Conservation (phyloP, 2,113 vertebrate genomes). For the Capreolus pygargus region DNA sequence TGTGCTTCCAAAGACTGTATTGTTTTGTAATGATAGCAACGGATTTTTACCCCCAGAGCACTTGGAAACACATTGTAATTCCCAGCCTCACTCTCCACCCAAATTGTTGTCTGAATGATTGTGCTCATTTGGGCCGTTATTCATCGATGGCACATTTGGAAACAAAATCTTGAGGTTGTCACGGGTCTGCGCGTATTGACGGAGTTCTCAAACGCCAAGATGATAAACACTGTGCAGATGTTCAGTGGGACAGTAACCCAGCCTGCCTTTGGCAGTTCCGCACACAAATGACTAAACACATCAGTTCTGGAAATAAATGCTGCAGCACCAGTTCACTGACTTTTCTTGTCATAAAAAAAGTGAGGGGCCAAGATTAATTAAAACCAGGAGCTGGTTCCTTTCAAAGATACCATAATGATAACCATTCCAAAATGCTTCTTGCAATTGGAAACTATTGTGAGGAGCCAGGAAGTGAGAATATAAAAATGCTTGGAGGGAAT, state of each 20-base stretch:
- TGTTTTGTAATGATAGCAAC: background rate
- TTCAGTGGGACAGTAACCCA: conserved; percentile 43
- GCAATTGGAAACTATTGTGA: background rate
- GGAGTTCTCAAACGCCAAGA: conserved; percentile 54
- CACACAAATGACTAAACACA: conserved; percentile 49
- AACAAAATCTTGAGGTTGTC: conserved; percentile 33
- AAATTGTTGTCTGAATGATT: conserved; percentile 3
- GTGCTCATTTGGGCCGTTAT: conserved; percentile 49
- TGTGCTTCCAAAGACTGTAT: background rate
- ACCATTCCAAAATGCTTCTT: conserved; percentile 43
- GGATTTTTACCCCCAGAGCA: background rate
- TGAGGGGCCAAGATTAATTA: conserved; percentile 60
- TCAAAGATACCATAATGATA: conserved; percentile 52
- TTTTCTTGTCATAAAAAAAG: conserved; percentile 55
- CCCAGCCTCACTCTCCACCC: conserved; percentile 11
- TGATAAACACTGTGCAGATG: conserved; percentile 74
- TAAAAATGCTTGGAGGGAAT: background rate
- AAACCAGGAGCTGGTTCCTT: conserved; percentile 66
- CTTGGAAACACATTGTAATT: conserved; percentile 33
- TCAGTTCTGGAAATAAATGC: conserved; percentile 50
- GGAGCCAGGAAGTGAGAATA: background rate
- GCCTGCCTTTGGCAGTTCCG: conserved; percentile 69
- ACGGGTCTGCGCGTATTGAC: conserved; percentile 55
- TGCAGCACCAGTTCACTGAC: conserved; percentile 28
- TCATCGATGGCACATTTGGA: conserved; percentile 63